These are phyloP conservation scores for Armadillidium nasatum DNA, from an alignment of 1,140 invertebrate genomes.

Conservation along the genomic window DNA sequence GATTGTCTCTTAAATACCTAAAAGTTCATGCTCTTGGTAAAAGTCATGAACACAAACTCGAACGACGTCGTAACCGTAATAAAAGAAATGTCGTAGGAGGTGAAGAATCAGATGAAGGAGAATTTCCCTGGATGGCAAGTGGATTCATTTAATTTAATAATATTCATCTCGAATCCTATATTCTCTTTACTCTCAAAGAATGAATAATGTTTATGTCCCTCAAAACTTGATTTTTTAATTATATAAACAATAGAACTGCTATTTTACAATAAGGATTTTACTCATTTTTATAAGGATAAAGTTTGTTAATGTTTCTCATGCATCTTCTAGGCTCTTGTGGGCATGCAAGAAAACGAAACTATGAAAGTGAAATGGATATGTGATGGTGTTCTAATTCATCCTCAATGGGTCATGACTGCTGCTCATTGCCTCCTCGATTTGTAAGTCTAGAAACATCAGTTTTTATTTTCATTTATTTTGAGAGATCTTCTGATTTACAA, in stretches of 20 bases:
- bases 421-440: not conserved
- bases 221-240: too few species aligned
- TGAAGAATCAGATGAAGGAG: not conserved
- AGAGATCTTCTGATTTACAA: too few species aligned
- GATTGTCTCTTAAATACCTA: not conserved
- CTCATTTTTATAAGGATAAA: too few species aligned
- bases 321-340: too few species aligned
- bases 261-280: too few species aligned
- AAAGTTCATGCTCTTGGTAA: not conserved
- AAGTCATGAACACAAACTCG: not conserved
- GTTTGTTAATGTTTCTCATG: too few species aligned
- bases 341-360: not conserved
- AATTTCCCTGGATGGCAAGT: not conserved
- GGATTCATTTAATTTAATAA: too few species aligned
- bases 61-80: not conserved
- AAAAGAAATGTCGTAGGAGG: not conserved
- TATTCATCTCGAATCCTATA: too few species aligned
- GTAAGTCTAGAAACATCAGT: not conserved
- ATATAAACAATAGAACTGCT: too few species aligned
- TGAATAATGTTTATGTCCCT: too few species aligned
- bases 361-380: not conserved
- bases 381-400: not conserved
- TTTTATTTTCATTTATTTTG: too few species aligned
- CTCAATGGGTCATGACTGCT: not conserved
- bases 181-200: too few species aligned